These are phyloP conservation scores for Drosophila planitibia DNA, from an alignment of 2,888 invertebrate genomes.

Conservation along the genomic window DNA sequence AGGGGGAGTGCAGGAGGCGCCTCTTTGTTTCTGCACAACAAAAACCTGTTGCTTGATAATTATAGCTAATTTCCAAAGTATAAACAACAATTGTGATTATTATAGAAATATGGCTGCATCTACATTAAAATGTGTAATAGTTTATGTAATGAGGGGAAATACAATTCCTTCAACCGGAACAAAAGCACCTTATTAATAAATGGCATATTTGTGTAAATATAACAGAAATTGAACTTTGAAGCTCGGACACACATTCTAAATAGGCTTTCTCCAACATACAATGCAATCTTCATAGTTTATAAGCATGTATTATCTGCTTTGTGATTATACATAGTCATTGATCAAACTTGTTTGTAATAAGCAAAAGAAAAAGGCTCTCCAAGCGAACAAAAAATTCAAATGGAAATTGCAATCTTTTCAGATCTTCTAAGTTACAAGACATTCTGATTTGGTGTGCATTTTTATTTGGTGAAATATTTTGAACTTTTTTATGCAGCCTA, in stretches of 20 bases:
- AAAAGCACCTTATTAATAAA: neutral
- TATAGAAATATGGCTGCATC: slow-evolving; percentile 11
- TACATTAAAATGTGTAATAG: slow-evolving; percentile 1
- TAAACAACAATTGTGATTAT: slow-evolving; percentile 24
- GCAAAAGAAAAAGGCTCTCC: neutral
- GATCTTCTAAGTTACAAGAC: neutral
- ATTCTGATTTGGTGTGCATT: neutral
- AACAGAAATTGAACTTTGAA: neutral
- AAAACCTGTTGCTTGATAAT: slow-evolving; percentile 57
- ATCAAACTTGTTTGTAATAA: neutral
- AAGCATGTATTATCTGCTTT: too few relatives aligned
- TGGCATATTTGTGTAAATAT: slow-evolving; percentile 1
- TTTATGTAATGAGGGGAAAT: neutral
- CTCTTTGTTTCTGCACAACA: slow-evolving; percentile 46
- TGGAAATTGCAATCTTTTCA: neutral
- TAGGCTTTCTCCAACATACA: neutral
- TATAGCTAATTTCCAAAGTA: slow-evolving; percentile 68
- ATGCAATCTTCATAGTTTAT: neutral
- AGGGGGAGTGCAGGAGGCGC: slow-evolving; percentile 36
- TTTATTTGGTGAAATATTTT: neutral
- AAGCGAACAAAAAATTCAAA: too few relatives aligned
- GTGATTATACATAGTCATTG: neutral
- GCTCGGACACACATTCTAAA: neutral
- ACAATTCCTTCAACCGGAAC: neutral
- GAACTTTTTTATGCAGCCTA: neutral